phyloP scores from a whole-genome alignment of 2,797 vertebrate species.

The Salmo trutta region DNA sequence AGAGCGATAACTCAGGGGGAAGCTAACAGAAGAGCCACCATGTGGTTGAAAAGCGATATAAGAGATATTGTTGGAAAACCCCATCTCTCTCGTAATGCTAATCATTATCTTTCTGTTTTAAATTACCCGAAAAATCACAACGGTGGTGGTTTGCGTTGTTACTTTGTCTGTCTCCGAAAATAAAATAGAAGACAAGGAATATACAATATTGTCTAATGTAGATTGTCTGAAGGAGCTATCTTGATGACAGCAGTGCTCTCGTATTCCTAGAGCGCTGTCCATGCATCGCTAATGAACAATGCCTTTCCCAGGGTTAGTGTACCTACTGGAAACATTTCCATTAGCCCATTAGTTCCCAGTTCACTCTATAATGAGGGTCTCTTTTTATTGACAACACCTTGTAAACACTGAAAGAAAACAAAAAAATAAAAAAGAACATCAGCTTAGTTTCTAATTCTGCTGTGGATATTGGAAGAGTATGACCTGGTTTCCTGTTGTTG shows the following conservation, averaged over 20 bases:
- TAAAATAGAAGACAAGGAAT: no score
- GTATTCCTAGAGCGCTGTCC: not conserved
- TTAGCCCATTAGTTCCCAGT: not conserved
- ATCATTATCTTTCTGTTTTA: not conserved
- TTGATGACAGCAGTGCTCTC: no score
- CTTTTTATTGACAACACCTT: not conserved
- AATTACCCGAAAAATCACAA: not conserved
- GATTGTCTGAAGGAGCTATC: not conserved
- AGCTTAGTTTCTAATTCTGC: not conserved
- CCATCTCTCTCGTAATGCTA: not conserved
- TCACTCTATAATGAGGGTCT: not conserved
- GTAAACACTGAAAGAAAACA: not conserved
- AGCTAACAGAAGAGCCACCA: no score
- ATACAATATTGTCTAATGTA: no score
- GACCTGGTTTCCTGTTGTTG: not conserved
- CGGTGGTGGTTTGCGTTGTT: no score
- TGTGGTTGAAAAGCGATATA: no score
- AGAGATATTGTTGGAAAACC: not conserved
- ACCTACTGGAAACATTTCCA: not conserved
- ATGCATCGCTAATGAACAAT: not conserved
- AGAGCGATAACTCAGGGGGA: no score
- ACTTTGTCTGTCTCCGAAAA: no score
- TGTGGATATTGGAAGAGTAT: not conserved
- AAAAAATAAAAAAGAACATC: no score
- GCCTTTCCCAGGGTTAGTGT: not conserved